A percentile compares a stretch with the other conserved stretches of the same genome.
Evolutionary conservation across 2,888 invertebrate species (phyloP).

Genomic region (Amiota communis): DNA sequence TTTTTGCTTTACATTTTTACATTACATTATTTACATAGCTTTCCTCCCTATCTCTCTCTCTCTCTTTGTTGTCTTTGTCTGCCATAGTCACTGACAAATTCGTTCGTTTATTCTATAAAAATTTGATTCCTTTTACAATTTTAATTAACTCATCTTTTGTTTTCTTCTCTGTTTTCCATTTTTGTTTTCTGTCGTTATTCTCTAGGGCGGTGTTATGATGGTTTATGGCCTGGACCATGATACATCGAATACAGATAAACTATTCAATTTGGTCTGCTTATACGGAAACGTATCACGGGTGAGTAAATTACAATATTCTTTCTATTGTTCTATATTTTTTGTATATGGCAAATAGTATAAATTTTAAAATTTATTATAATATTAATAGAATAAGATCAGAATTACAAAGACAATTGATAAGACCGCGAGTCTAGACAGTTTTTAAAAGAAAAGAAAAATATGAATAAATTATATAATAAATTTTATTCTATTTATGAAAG

Average conservation of each 20-base stretch:
- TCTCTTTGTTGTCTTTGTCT: conserved; percentile 25
- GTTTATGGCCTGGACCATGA: conserved; percentile 96
- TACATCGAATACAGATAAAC: conserved; percentile 94
- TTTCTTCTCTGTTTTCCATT: conserved; percentile 5
- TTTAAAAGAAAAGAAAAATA: no score
- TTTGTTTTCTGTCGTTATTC: conserved; percentile 24
- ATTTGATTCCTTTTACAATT: not conserved
- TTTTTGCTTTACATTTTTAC: no score
- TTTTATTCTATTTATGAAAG: no score
- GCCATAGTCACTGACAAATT: not conserved
- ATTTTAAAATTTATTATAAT: no score
- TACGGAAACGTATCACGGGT: conserved; percentile 99
- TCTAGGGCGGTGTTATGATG: conserved; percentile 95
- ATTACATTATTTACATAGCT: not conserved
- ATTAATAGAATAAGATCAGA: not conserved
- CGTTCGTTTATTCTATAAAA: conserved; percentile 5
- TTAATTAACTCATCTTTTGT: conserved; percentile 23
- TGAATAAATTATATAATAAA: not conserved
- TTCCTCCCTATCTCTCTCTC: not conserved
- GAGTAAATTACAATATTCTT: conserved; percentile 68
- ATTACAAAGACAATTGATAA: not conserved
- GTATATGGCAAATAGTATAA: not conserved
- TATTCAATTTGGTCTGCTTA: conserved; percentile 98
- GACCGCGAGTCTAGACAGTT: no score
- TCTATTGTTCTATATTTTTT: not conserved